A percentile compares a stretch with the other conserved stretches of the same genome.
phyloP scores from a whole-genome alignment of 2,797 vertebrate genomes.

The Pangasius krempfi region DNA sequence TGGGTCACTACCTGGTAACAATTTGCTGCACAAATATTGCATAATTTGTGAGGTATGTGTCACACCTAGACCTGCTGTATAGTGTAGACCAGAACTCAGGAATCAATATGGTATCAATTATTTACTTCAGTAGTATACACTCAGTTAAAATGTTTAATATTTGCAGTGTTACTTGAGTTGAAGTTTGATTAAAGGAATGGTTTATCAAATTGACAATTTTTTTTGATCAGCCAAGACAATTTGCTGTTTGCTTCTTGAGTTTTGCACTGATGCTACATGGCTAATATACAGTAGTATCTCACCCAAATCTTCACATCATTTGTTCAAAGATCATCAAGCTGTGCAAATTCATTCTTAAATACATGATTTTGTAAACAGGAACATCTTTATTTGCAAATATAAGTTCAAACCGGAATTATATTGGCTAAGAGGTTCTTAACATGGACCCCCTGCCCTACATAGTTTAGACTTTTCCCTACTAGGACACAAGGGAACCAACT shows the following conservation, averaged over 20 bases:
- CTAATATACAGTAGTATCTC: neutral
- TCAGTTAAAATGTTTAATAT: neutral
- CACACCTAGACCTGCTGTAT: neutral
- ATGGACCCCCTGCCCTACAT: neutral
- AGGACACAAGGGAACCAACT: neutral
- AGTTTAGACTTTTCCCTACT: neutral
- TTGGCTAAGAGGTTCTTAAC: neutral
- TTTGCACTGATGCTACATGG: neutral
- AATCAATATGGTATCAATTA: constrained; percentile 21
- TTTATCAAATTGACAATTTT: neutral
- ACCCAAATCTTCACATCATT: neutral
- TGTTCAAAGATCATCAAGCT: neutral
- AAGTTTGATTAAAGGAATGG: neutral
- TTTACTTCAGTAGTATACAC: neutral
- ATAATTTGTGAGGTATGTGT: constrained; percentile 35
- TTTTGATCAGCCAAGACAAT: neutral
- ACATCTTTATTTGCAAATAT: neutral
- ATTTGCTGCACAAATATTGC: constrained; percentile 39
- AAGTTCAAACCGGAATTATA: neutral
- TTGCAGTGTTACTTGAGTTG: neutral
- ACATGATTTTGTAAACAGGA: neutral
- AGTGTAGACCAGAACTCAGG: neutral
- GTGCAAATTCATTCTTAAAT: neutral
- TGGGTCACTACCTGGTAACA: constrained; percentile 44
- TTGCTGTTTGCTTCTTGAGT: neutral